Evolutionary conservation across 2,888 invertebrate species (phyloP).

Genomic region (Pogonocherus hispidulus): DNA sequence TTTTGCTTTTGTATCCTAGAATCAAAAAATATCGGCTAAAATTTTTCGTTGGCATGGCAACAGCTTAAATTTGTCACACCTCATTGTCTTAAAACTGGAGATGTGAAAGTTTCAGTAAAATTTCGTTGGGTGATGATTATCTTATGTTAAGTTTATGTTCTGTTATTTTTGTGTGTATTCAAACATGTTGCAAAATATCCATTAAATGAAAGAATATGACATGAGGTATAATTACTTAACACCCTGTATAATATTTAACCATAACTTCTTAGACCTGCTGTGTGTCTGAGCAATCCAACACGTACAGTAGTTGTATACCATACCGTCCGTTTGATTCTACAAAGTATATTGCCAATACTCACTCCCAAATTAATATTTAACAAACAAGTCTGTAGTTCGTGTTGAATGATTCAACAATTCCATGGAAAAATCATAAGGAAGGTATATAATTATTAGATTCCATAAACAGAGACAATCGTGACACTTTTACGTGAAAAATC

Average conservation of each 20-base stretch:
- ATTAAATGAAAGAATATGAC: too few relatives aligned
- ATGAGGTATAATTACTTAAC: too few relatives aligned
- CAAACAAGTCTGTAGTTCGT: not conserved
- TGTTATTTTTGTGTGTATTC: too few relatives aligned
- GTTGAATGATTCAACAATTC: constrained; percentile 27
- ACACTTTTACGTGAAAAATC: constrained; percentile 23
- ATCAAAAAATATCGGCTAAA: too few relatives aligned
- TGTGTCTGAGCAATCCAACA: not conserved
- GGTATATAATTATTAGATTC: constrained; percentile 8
- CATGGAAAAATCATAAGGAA: constrained; percentile 9
- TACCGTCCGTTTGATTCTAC: not conserved
- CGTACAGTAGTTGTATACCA: not conserved
- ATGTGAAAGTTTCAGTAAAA: too few relatives aligned
- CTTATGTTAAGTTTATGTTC: too few relatives aligned
- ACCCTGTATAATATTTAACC: not conserved
- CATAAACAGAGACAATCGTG: constrained; percentile 18
- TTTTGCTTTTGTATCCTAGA: too few relatives aligned
- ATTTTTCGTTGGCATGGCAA: too few relatives aligned
- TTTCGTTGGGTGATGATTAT: too few relatives aligned
- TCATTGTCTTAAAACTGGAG: too few relatives aligned
- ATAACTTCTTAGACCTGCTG: not conserved
- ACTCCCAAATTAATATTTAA: constrained; percentile 21
- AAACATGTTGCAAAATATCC: too few relatives aligned
- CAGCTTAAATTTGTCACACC: too few relatives aligned
- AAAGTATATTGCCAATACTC: not conserved